phyloP scores from a whole-genome alignment of 2,888 invertebrate species.

The Oegoconia quadripuncta region DNA sequence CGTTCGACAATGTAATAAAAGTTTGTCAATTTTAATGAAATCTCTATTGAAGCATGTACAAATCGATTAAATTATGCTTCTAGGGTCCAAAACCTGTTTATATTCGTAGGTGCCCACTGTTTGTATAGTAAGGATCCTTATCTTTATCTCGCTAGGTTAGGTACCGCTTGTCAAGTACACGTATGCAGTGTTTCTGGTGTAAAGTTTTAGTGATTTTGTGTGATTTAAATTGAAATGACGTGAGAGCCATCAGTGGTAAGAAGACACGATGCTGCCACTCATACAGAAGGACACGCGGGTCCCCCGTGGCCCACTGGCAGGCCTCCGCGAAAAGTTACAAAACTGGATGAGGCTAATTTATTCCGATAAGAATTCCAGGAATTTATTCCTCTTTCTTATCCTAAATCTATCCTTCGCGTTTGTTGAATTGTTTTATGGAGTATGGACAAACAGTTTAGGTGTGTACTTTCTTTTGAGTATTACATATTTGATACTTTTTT shows the following conservation, averaged over 20 bases:
- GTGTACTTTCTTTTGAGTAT: too few relatives aligned
- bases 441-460: slow-evolving; percentile 93
- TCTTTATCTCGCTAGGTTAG: slow-evolving; percentile 51
- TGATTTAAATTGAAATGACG: slow-evolving; percentile 59
- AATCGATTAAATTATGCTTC: slow-evolving; percentile 24
- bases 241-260: slow-evolving; percentile 37
- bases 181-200: slow-evolving; percentile 65
- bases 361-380: slow-evolving; percentile 95
- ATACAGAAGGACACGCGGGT: slow-evolving; percentile 84
- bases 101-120: slow-evolving; percentile 15
- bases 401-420: slow-evolving; percentile 98
- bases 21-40: slow-evolving; percentile 23
- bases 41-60: slow-evolving; percentile 27
- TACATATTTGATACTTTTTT: background rate
- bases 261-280: slow-evolving; percentile 84
- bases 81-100: slow-evolving; percentile 19
- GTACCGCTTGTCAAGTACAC: slow-evolving; percentile 66
- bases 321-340: slow-evolving; percentile 85
- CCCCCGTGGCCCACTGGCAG: slow-evolving; percentile 77
- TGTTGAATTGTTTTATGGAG: slow-evolving; percentile 95
- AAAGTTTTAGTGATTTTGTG: slow-evolving; percentile 49
- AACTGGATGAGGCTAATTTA: slow-evolving; percentile 92
- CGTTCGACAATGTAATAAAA: slow-evolving; percentile 23
- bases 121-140: slow-evolving; percentile 21
- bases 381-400: slow-evolving; percentile 94